Percentiles rank a stretch among this genome's conserved stretches.
These are phyloP conservation scores for Caerostris extrusa DNA, from an alignment of 1,140 invertebrate species.

Conservation along the genomic window DNA sequence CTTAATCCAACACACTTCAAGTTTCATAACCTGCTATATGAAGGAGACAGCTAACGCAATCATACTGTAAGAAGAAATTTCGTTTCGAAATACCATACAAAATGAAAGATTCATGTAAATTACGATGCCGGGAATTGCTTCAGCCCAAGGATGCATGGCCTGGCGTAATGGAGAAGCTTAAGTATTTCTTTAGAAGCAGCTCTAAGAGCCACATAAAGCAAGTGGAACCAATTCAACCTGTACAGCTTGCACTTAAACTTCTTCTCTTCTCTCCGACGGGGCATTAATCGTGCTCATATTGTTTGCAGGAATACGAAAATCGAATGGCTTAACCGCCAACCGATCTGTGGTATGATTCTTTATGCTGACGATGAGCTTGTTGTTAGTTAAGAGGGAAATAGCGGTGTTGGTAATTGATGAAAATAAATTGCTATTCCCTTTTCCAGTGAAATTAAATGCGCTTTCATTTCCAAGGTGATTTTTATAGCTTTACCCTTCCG, in stretches of 20 bases:
- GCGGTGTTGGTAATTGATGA: neutral
- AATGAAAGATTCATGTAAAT: conserved; percentile 10
- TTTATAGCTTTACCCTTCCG: too few species aligned
- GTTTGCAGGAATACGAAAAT: neutral
- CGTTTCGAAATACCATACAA: neutral
- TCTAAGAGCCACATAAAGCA: neutral
- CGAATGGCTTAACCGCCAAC: neutral
- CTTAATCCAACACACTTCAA: neutral
- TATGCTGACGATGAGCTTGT: neutral
- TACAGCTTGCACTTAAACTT: neutral
- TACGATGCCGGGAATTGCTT: neutral
- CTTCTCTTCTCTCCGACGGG: neutral
- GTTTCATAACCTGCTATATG: neutral
- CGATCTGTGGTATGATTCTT: neutral
- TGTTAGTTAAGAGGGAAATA: neutral
- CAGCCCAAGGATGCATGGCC: neutral
- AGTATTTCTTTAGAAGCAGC: neutral
- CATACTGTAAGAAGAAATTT: conserved; percentile 15
- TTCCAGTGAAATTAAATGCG: too few species aligned
- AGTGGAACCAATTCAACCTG: neutral
- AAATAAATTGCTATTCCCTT: neutral
- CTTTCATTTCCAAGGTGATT: too few species aligned
- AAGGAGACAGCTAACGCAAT: neutral
- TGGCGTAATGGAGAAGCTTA: neutral
- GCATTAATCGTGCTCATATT: conserved; percentile 5